phyloP scores from a whole-genome alignment of 1,140 invertebrate genomes.

The Saccostrea echinata region DNA sequence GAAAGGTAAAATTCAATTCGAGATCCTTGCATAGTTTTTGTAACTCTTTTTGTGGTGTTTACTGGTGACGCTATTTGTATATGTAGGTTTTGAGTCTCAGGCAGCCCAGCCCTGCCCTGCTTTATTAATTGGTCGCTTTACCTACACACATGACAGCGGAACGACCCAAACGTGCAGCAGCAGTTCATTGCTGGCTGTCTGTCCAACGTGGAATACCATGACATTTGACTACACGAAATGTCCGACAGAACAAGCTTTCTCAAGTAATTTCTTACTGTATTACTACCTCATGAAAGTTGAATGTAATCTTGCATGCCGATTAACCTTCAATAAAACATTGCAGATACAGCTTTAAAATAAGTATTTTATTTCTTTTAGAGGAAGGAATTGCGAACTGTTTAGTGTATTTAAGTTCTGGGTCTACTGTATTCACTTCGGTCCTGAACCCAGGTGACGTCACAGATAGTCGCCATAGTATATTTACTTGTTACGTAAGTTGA shows the following conservation, averaged over 20 bases:
- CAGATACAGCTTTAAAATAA: too few relatives aligned
- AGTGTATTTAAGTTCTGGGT: background rate
- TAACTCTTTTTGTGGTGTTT: background rate
- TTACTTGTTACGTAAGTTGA: constrained; percentile 25
- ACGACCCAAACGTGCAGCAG: constrained; percentile 32
- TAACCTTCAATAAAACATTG: too few relatives aligned
- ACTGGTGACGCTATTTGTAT: background rate
- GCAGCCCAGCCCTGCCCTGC: constrained; percentile 44
- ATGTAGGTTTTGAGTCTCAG: constrained; percentile 41
- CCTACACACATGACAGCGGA: constrained; percentile 45
- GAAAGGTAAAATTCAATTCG: constrained; percentile 12
- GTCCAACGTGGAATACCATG: constrained; percentile 45
- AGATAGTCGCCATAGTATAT: background rate
- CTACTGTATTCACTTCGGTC: constrained; percentile 25
- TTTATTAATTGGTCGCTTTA: constrained; percentile 41
- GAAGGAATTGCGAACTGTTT: constrained; percentile 31
- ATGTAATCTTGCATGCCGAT: too few relatives aligned
- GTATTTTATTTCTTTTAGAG: background rate
- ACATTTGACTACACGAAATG: constrained; percentile 53
- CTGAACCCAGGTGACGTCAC: constrained; percentile 20
- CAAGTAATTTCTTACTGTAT: constrained; percentile 46
- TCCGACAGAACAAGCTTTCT: constrained; percentile 50
- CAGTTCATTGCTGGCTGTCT: constrained; percentile 40
- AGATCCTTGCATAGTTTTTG: background rate
- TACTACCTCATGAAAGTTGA: too few relatives aligned